A percentile compares a stretch with the other conserved stretches of the same genome.
These are phyloP conservation scores for Micropoecilia bifurca DNA, from an alignment of 2,797 vertebrate genomes.

Conservation along the genomic window DNA sequence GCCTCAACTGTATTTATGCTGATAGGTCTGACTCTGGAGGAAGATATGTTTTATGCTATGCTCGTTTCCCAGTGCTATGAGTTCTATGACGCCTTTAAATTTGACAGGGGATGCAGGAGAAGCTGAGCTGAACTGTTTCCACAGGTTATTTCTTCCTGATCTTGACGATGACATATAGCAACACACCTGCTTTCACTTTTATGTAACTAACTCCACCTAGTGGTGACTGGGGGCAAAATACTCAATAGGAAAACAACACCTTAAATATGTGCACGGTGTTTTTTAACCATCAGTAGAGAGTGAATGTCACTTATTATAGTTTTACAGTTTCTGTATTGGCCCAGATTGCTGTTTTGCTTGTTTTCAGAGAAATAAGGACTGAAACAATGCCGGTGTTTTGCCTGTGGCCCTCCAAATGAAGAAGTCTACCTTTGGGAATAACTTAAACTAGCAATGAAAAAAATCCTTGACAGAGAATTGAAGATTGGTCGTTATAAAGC, in stretches of 20 bases:
- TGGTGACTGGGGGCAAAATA: constrained; percentile 1
- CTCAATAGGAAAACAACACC: not conserved
- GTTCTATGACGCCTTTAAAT: not conserved
- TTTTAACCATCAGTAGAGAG: not conserved
- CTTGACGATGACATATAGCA: not conserved
- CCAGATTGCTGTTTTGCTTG: not conserved
- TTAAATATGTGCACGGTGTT: not conserved
- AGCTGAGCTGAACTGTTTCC: constrained; percentile 1
- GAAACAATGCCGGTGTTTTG: not conserved
- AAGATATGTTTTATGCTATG: not conserved
- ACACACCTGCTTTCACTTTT: not conserved
- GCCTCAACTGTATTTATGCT: not conserved
- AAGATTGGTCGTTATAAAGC: not conserved
- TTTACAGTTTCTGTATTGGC: not conserved
- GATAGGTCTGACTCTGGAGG: constrained; percentile 27
- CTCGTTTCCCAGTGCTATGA: not conserved
- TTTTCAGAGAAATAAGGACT: not conserved
- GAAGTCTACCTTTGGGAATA: not conserved
- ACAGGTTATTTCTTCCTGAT: not conserved
- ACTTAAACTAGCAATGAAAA: not conserved
- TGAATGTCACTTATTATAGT: not conserved
- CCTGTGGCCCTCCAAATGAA: too few species aligned
- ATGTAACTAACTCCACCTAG: constrained; percentile 30
- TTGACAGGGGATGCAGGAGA: not conserved
- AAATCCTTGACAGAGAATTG: not conserved